A percentile compares a stretch with the other conserved stretches of the same genome.
Evolutionary conservation across 2,888 invertebrate genomes (phyloP).

Genomic region (Hanleya hanleyi): DNA sequence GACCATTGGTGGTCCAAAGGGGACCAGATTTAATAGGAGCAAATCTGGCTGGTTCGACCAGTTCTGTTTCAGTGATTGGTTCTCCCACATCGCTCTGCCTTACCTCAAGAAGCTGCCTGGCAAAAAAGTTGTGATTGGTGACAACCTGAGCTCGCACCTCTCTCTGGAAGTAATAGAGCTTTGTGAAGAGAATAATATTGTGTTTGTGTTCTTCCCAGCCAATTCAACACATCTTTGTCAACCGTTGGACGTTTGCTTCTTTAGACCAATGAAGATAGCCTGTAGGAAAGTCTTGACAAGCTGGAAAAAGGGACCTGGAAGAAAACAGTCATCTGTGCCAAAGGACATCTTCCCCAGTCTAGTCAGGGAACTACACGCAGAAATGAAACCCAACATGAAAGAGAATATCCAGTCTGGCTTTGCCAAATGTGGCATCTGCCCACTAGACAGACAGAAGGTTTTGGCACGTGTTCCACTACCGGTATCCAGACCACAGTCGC

Average conservation of each 20-base stretch:
- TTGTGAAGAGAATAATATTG: constrained; percentile 66
- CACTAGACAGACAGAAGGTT: neutral
- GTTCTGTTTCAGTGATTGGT: constrained; percentile 61
- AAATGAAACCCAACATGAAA: neutral
- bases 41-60: constrained; percentile 66
- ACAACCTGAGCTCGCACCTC: constrained; percentile 60
- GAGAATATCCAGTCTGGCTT: neutral
- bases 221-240: constrained; percentile 42
- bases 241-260: constrained; percentile 34
- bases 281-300: constrained; percentile 24
- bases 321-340: neutral
- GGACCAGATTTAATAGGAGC: constrained; percentile 67
- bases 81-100: constrained; percentile 42
- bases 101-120: constrained; percentile 50
- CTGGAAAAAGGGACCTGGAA: neutral
- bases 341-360: constrained; percentile 4
- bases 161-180: constrained; percentile 52
- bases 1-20: constrained; percentile 70
- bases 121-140: constrained; percentile 68
- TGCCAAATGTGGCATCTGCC: neutral
- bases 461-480: neutral
- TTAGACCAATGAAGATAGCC: constrained; percentile 25
- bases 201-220: constrained; percentile 49
- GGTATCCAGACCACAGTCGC: too few species aligned
- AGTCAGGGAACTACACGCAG: neutral